Conservation (phyloP, 2,888 invertebrate genomes). For the Hedya salicella region DNA sequence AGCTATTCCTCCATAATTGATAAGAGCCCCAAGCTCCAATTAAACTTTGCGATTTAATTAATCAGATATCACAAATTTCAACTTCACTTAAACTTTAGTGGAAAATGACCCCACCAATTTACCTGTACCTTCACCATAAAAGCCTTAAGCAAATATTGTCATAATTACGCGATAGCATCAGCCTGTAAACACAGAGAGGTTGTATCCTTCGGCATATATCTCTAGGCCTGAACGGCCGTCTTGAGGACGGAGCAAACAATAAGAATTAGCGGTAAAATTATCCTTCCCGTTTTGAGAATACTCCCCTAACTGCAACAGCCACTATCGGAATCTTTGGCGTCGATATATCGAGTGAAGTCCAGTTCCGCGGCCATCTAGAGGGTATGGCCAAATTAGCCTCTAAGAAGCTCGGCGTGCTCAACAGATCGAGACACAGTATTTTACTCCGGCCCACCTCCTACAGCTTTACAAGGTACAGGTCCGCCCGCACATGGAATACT, state of each 20-base stretch:
- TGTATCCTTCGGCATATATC: constrained; percentile 77
- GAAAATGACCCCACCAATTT: constrained; percentile 46
- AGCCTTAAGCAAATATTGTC: constrained; percentile 81
- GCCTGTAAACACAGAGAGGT: constrained; percentile 74
- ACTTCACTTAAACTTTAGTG: constrained; percentile 48
- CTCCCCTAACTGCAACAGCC: no score
- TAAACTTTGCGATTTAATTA: constrained; percentile 63
- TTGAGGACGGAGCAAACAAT: constrained; percentile 54
- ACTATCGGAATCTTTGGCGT: no score
- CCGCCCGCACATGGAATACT: no score
- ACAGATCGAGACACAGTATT: no score
- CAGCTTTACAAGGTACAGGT: no score
- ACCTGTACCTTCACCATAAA: constrained; percentile 62
- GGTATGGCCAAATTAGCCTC: no score
- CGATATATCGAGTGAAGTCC: no score
- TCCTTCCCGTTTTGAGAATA: no score
- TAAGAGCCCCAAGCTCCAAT: constrained; percentile 41
- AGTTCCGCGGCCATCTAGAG: no score
- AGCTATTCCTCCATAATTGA: constrained; percentile 24
- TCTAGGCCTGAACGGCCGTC: constrained; percentile 65
- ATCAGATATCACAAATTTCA: constrained; percentile 46
- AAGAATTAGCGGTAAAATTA: constrained; percentile 49
- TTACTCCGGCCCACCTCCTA: no score
- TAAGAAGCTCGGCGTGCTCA: no score
- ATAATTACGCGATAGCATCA: constrained; percentile 83